Evolutionary conservation across 2,797 vertebrate genomes (phyloP).

Genomic region (Tangara arthus): DNA sequence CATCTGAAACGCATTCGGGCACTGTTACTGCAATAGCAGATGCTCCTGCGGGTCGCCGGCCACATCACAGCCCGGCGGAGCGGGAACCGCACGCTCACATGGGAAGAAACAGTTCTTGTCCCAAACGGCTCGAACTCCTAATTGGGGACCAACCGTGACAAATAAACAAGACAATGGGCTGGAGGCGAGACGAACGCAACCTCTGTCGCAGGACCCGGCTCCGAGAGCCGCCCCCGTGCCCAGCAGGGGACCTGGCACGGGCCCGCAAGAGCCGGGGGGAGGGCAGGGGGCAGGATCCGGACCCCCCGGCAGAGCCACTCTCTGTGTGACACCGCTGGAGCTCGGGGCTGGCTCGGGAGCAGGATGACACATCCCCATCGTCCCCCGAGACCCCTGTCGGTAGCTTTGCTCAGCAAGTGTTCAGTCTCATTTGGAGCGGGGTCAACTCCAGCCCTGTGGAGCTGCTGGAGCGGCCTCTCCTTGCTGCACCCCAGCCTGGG

Average conservation of each 20-base stretch:
- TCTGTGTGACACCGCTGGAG: slow-evolving; percentile 2
- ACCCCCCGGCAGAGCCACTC: neutral
- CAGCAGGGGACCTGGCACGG: neutral
- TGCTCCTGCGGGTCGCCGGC: slow-evolving; percentile 27
- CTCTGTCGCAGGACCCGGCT: slow-evolving; percentile 3
- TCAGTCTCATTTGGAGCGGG: neutral
- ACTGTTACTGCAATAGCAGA: slow-evolving; percentile 62
- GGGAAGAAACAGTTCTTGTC: slow-evolving; percentile 33
- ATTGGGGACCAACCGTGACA: slow-evolving; percentile 49
- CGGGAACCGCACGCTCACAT: slow-evolving; percentile 41
- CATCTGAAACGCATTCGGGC: slow-evolving; percentile 63
- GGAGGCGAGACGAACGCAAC: slow-evolving; percentile 31
- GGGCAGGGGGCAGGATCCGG: neutral
- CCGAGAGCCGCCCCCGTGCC: neutral
- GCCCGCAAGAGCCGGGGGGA: neutral
- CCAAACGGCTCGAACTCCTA: neutral
- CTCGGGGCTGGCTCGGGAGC: neutral
- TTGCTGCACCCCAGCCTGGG: rapidly evolving
- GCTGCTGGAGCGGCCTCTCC: neutral
- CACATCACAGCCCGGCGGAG: slow-evolving; percentile 47
- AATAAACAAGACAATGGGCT: slow-evolving; percentile 63
- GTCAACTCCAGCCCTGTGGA: neutral
- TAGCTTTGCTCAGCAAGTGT: slow-evolving; percentile 26
- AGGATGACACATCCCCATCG: neutral
- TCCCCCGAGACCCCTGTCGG: neutral